Percentiles rank a stretch among this genome's conserved stretches.
phyloP scores from a whole-genome alignment of 2,113 vertebrate species.

The Gopherus evgoodei region DNA sequence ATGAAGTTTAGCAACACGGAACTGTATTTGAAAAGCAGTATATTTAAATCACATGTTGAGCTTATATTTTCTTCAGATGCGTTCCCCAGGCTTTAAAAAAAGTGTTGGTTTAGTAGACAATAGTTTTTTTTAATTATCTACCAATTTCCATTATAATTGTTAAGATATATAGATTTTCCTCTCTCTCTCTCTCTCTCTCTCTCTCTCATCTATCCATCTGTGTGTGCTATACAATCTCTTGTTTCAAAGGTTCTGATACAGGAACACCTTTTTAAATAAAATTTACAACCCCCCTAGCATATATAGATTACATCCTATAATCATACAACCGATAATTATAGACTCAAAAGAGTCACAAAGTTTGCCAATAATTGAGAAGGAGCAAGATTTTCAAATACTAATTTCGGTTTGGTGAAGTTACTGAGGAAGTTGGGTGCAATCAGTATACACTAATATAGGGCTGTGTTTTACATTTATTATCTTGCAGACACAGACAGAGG shows the following conservation, averaged over 20 bases:
- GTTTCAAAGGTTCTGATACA: background rate
- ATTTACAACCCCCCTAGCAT: background rate
- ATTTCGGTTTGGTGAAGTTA: background rate
- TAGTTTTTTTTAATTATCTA: background rate
- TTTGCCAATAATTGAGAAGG: background rate
- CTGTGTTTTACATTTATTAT: background rate
- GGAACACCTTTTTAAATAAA: background rate
- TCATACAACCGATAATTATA: background rate
- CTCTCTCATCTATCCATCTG: too few relatives aligned
- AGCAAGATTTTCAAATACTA: background rate
- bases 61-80: background rate
- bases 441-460: background rate
- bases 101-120: background rate
- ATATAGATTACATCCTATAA: background rate
- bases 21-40: slow-evolving; percentile 11
- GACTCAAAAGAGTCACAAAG: background rate
- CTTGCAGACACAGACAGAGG: background rate
- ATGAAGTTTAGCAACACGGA: background rate
- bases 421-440: background rate
- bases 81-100: background rate
- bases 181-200: too few relatives aligned
- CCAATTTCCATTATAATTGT: background rate
- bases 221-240: background rate
- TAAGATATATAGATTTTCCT: background rate
- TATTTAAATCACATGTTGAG: background rate